Evolutionary conservation across 2,888 invertebrate genomes (phyloP), one percentile per base, ranked within the genome.

Genomic region (Netelia inedita): DNA sequence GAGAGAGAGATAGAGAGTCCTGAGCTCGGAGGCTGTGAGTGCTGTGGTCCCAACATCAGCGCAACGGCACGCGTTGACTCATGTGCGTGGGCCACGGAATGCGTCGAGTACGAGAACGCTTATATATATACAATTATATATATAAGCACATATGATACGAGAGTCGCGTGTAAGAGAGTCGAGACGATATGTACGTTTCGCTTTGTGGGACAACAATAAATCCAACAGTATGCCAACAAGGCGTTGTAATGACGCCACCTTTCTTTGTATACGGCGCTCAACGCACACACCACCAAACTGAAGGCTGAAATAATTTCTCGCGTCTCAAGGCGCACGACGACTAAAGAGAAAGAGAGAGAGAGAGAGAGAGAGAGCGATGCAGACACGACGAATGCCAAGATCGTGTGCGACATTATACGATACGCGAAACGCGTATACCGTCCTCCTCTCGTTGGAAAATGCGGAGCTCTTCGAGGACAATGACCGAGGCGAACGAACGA

Each of bases 71-170:
- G 90, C 88, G 91, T 92, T 92, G 92, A 92, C 90, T 92, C 92
- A 92, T 88, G 89, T 89, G 92, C 92, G 91, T 92, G 92, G 91
- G 92, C 90, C 43, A 88, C 66, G 89, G 89, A 89, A 91, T 92
- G 89, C 90, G 66, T 53, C 78, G 73, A 61, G 73, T 78, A 65
- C 80, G 68, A 72, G 75, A 83, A 79, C 82, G 59, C 72, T 82
- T 79, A 65, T 57, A 46, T 53, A 63, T 11, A 61, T 46, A 65
- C 43, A 63, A 73, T 86, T 85, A 80, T 55, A 55, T 74, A 59
- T 28, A 57, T 53, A 61, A 23, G 61, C 28, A 78, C 50, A 35
- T 59, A 19, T 10, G 61, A 69, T 61, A 69, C 46, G 61, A 65
- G 66, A 65, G 66, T 80, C 80, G 75, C 80, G 80, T 79, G 83